phyloP scores from a whole-genome alignment of 2,797 vertebrate genomes.

The Peromyscus melanophrys region DNA sequence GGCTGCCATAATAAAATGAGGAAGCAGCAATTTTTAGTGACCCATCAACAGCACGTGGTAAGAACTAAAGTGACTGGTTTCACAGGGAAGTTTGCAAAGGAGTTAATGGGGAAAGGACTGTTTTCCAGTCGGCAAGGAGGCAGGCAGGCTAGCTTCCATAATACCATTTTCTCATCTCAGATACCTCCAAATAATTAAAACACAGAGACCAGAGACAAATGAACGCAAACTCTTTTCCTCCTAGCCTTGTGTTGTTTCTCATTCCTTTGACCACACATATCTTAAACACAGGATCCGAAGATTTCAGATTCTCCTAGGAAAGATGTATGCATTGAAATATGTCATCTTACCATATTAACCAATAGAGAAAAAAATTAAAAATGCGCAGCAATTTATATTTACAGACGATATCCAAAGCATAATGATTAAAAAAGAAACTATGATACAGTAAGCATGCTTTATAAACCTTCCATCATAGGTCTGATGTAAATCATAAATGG shows the following conservation, averaged over 20 bases:
- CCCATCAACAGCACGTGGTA: background rate
- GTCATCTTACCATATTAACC: background rate
- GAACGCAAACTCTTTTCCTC: background rate
- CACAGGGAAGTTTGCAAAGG: background rate
- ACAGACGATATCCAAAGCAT: background rate
- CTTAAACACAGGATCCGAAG: background rate
- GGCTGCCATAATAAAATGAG: background rate
- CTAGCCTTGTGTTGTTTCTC: background rate
- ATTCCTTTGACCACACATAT: background rate
- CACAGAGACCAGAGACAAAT: background rate
- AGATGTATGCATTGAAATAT: background rate
- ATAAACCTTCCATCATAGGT: background rate
- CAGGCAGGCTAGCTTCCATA: background rate
- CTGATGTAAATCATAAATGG: background rate
- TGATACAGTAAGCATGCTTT: background rate
- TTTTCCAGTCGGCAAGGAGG: background rate
- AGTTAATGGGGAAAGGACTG: background rate
- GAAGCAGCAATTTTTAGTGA: background rate
- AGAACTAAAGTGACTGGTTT: background rate
- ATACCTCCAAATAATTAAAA: background rate
- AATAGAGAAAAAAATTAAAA: background rate
- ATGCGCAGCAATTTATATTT: background rate
- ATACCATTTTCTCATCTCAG: background rate
- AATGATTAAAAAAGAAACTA: background rate
- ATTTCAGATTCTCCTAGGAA: background rate